Conservation (phyloP, 1,140 invertebrate genomes). For the Drosophila arawakana region DNA sequence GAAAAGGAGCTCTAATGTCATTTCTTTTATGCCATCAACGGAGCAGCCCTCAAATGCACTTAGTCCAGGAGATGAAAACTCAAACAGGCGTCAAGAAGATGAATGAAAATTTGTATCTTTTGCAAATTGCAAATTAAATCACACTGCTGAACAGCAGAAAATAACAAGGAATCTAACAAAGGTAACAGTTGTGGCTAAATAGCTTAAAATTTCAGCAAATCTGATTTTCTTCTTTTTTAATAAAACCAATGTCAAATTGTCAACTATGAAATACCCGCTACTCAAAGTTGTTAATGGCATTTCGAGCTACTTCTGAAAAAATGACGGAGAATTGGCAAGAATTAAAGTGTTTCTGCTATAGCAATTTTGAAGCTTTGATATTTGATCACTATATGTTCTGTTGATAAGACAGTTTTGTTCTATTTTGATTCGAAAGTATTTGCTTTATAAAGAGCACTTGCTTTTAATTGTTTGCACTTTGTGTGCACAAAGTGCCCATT, state of each 20-base stretch:
- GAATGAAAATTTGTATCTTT: neutral
- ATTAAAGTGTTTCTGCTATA: neutral
- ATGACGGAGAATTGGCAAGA: neutral
- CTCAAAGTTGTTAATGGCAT: too few species aligned
- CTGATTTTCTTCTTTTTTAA: neutral
- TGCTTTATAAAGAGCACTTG: slow-evolving; percentile 22
- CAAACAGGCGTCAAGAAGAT: neutral
- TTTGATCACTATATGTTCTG: neutral
- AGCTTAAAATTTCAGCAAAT: slow-evolving; percentile 3
- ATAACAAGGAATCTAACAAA: neutral
- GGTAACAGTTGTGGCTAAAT: neutral
- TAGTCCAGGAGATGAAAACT: slow-evolving; percentile 5
- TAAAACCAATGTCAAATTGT: neutral
- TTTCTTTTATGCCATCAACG: slow-evolving; percentile 52
- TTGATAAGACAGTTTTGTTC: neutral
- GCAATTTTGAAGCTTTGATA: neutral
- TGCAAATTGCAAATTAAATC: slow-evolving; percentile 32
- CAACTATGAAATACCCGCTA: too few species aligned
- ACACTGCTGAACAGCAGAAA: slow-evolving; percentile 8
- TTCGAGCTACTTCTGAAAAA: too few species aligned
- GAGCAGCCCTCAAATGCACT: slow-evolving; percentile 34
- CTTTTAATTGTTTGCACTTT: slow-evolving; percentile 48
- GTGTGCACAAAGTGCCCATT: slow-evolving; percentile 37
- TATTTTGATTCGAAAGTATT: neutral
- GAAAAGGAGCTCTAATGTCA: slow-evolving; percentile 38